Conservation (phyloP, 2,888 invertebrate species). For the Tetanocera ferruginea region DNA sequence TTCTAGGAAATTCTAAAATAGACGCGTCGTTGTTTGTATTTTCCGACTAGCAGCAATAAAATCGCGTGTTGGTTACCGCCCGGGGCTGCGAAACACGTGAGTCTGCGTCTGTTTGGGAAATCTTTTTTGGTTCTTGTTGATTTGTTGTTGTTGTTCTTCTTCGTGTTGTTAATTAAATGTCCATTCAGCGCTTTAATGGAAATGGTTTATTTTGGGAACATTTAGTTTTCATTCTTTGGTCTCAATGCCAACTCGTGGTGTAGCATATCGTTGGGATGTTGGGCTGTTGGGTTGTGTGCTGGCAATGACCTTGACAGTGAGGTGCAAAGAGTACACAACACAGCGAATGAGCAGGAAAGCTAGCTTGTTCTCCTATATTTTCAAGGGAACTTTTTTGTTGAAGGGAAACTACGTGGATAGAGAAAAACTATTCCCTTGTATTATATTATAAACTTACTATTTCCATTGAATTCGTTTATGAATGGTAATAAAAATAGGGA, state of each 20-base stretch:
- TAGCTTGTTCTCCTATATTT: no score
- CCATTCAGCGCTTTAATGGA: background rate
- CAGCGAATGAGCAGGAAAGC: background rate
- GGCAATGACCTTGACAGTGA: constrained; percentile 24
- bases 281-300: background rate
- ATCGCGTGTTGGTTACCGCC: background rate
- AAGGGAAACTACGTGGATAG: no score
- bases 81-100: background rate
- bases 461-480: no score
- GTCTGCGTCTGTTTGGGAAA: background rate
- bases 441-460: no score
- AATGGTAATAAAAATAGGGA: no score
- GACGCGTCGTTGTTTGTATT: background rate
- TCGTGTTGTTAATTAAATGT: constrained; percentile 3
- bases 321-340: background rate
- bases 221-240: background rate
- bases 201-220: constrained; percentile 22
- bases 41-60: constrained; percentile 8
- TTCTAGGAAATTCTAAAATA: constrained; percentile 27
- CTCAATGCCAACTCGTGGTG: background rate
- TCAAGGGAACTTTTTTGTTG: background rate
- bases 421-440: background rate
- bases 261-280: background rate
- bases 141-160: background rate
- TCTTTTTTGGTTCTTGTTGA: background rate